Percentiles rank a stretch among this genome's conserved stretches.
Conservation (phyloP, 2,113 vertebrate species). For the Ploceus nigricollis region DNA sequence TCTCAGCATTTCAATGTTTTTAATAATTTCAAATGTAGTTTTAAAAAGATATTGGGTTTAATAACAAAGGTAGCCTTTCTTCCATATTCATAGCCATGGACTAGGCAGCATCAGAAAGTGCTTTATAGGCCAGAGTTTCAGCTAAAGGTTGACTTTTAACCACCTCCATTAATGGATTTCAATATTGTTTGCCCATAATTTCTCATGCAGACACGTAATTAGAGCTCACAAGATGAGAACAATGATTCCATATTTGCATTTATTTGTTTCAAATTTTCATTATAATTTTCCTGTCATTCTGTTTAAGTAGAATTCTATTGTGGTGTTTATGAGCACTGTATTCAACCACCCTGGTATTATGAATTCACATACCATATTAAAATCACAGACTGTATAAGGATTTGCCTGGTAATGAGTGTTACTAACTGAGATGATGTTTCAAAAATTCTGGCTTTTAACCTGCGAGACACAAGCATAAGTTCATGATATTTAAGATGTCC, state of each 20-base stretch:
- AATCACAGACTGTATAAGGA: background rate
- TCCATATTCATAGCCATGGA: background rate
- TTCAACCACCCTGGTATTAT: background rate
- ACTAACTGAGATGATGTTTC: background rate
- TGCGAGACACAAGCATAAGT: background rate
- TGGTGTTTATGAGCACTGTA: background rate
- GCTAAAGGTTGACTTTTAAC: background rate
- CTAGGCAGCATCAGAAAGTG: background rate
- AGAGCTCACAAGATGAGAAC: background rate
- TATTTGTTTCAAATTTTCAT: background rate
- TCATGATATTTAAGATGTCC: background rate
- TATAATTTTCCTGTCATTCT: background rate
- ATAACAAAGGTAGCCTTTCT: background rate
- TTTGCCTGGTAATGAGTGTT: background rate
- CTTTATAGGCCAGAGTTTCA: background rate
- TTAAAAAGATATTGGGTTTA: background rate
- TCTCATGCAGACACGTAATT: background rate
- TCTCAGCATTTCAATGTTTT: background rate
- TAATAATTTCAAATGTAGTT: background rate
- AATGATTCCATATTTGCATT: background rate
- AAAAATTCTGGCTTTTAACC: background rate
- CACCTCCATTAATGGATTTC: background rate
- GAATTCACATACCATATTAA: background rate
- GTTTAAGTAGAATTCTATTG: background rate
- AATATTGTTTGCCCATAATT: background rate